phyloP scores from a whole-genome alignment of 2,888 invertebrate species.

The Ferdinandea cuprea region DNA sequence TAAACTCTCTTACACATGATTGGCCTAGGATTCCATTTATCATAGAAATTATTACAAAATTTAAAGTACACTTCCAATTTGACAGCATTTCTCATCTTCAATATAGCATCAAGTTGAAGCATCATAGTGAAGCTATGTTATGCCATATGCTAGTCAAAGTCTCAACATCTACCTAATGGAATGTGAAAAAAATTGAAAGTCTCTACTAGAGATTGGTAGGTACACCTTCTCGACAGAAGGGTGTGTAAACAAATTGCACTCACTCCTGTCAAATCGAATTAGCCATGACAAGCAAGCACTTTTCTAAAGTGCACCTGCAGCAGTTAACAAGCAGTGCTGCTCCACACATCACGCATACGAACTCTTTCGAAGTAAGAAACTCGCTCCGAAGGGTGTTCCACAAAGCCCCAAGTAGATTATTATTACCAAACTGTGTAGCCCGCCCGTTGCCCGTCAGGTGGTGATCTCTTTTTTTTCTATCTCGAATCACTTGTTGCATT shows the following conservation, averaged over 20 bases:
- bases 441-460: constrained; percentile 21
- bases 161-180: no score
- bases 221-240: neutral
- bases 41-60: no score
- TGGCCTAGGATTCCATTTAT: no score
- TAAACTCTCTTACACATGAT: neutral
- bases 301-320: constrained; percentile 22
- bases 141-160: no score
- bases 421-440: constrained; percentile 34
- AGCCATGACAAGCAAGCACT: neutral
- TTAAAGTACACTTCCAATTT: no score
- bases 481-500: constrained; percentile 51
- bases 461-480: constrained; percentile 35
- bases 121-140: no score
- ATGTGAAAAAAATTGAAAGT: constrained; percentile 5
- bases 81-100: no score
- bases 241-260: constrained; percentile 3
- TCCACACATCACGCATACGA: neutral
- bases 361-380: neutral
- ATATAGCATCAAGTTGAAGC: no score
- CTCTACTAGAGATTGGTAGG: neutral
- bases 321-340: constrained; percentile 2
- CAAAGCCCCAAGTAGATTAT: neutral
- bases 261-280: constrained; percentile 10
- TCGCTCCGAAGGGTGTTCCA: constrained; percentile 1